Base-by-base conservation (phyloP, 2,888 invertebrate species). In the Habroteleia sp. region DNA sequence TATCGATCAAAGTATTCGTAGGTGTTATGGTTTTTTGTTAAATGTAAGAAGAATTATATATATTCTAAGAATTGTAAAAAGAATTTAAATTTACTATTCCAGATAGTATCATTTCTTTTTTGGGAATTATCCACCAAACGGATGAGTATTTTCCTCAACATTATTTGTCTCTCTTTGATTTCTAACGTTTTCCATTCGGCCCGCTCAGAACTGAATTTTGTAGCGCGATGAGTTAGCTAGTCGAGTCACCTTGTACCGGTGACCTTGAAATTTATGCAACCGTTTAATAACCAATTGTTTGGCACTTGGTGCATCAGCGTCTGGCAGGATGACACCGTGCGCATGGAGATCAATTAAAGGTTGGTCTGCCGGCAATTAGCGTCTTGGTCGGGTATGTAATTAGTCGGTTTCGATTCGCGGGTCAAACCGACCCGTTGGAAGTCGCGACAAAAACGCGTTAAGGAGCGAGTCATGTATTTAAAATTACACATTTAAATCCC, bases 181-280 rank as follows among this genome's bases (percentile, higher is more conserved):
- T 4, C 6, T 6, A 25, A 25, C 3, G 25, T 7, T 29, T 44
- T 13, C 3, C 11, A 4, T 23, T 3, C 17, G 27, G 33, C 5
- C 8, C 3, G 27, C n/a, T n/a, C n/a, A n/a, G n/a, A n/a, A n/a
- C n/a, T n/a, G n/a, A n/a, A n/a, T n/a, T n/a, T n/a, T 3, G 42
- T 20, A 14, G 16, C 25, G 20, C 41, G 41, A 65, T 50, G 65
- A 72, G 48, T 63, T 58, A n/a, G 63, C 72, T 29, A 23, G 13
- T 63, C 48, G 39, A 39, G 44, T 72, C 27, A 42, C 33, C 63
- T 71, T 46, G 52, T 35, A 11, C 1, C 1, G 10, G 16, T 13
- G 58, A 58, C 72, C 72, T 58, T 72, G 65, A 50, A 58, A 65
- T 72, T 72, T 72, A 65, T 65, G 63, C 72, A 72, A 72, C 50